Evolutionary conservation across 2,888 invertebrate genomes (phyloP).

Genomic region (Hermaeophaga mercurialis): DNA sequence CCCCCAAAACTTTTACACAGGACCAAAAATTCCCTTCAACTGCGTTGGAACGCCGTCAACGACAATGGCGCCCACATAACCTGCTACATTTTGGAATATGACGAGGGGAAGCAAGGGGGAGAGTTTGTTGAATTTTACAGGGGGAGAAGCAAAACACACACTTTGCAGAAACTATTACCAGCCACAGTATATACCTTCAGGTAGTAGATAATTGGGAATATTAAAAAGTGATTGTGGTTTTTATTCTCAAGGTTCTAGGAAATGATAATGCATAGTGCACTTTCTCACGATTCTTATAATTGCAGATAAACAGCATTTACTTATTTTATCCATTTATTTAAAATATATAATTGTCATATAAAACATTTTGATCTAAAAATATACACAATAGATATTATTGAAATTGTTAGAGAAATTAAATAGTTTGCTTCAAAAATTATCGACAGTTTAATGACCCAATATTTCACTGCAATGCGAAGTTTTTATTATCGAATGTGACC

Average conservation of each 20-base stretch:
- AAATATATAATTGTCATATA: no score
- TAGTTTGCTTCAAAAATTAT: no score
- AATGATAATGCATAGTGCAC: no score
- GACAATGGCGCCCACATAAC: constrained; percentile 82
- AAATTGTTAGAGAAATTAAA: no score
- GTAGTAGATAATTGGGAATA: no score
- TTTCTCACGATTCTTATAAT: no score
- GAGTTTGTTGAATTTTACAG: constrained; percentile 75
- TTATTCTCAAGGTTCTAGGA: no score
- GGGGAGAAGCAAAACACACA: constrained; percentile 76
- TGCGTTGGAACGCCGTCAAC: constrained; percentile 73
- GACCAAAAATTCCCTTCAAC: constrained; percentile 71
- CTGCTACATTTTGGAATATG: constrained; percentile 79
- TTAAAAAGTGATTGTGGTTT: no score
- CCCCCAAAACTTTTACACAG: constrained; percentile 74
- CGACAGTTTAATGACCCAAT: background rate
- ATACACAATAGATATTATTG: no score
- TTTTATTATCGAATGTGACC: background rate
- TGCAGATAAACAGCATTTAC: no score
- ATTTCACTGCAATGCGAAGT: background rate
- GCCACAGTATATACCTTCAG: constrained; percentile 79
- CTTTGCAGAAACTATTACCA: constrained; percentile 74
- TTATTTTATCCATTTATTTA: no score
- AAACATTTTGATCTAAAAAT: no score
- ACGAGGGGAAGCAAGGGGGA: constrained; percentile 68